Evolutionary conservation across 2,888 invertebrate species (phyloP).

Genomic region (Thymelicus lineola): DNA sequence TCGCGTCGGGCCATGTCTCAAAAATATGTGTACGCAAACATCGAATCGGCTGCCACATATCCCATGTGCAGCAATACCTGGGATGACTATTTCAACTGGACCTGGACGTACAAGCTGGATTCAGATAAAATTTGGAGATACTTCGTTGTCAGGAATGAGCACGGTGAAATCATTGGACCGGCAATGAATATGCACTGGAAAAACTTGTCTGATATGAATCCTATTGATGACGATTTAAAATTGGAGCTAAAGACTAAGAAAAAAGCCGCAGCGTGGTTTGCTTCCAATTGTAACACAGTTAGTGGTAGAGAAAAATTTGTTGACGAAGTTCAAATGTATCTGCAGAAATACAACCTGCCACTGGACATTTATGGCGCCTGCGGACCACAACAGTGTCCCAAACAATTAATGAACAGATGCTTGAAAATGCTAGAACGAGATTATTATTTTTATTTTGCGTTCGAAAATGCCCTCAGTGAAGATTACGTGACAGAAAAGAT

Average conservation of each 20-base stretch:
- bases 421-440: conserved; percentile 54
- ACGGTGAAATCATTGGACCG: conserved; percentile 59
- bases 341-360: conserved; percentile 54
- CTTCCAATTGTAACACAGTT: conserved; percentile 62
- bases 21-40: conserved; percentile 66
- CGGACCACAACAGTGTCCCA: conserved; percentile 59
- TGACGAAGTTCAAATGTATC: conserved; percentile 48
- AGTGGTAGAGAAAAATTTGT: conserved; percentile 61
- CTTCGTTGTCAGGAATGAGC: conserved; percentile 55
- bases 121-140: conserved; percentile 69
- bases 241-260: conserved; percentile 51
- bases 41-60: conserved; percentile 63
- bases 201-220: conserved; percentile 51
- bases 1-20: conserved; percentile 52
- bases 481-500: conserved; percentile 75
- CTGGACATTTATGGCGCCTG: conserved; percentile 66
- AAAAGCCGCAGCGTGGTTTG: conserved; percentile 65
- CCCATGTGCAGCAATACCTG: conserved; percentile 57
- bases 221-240: conserved; percentile 48
- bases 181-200: conserved; percentile 56
- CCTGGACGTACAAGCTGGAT: conserved; percentile 71
- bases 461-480: conserved; percentile 69
- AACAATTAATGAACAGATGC: conserved; percentile 56
- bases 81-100: conserved; percentile 70
- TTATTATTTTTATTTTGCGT: conserved; percentile 71